These are phyloP conservation scores for Silvanus unidentatus DNA, from an alignment of 2,888 invertebrate genomes.

Conservation along the genomic window DNA sequence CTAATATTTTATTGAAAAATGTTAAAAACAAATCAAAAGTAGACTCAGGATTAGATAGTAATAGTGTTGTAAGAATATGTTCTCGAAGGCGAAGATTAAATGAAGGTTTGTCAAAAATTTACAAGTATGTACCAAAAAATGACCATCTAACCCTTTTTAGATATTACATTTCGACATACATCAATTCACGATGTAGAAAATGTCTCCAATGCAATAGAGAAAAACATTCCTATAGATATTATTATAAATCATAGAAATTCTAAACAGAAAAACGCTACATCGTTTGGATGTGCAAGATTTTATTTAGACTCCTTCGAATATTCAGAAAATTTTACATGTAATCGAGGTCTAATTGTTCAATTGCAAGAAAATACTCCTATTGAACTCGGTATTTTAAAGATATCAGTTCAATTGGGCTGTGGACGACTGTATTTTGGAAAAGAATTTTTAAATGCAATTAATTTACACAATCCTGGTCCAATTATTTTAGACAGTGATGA, in stretches of 20 bases:
- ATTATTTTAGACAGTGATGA: constrained; percentile 24
- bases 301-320: constrained; percentile 39
- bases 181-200: constrained; percentile 46
- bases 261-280: constrained; percentile 44
- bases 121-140: too few relatives aligned
- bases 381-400: constrained; percentile 44
- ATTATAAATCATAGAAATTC: constrained; percentile 46
- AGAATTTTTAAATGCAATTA: constrained; percentile 42
- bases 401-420: constrained; percentile 47
- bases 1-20: constrained; percentile 31
- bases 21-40: constrained; percentile 37
- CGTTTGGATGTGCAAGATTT: constrained; percentile 46
- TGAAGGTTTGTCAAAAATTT: constrained; percentile 35
- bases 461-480: constrained; percentile 25
- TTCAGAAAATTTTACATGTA: constrained; percentile 38
- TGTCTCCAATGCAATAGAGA: constrained; percentile 23
- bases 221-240: constrained; percentile 39
- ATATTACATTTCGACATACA: constrained; percentile 47
- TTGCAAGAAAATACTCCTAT: constrained; percentile 45
- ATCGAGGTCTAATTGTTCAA: constrained; percentile 42
- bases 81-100: constrained; percentile 38
- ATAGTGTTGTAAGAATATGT: constrained; percentile 40
- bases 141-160: constrained; percentile 33
- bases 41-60: constrained; percentile 35
- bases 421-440: constrained; percentile 49